Evolutionary conservation across 2,113 vertebrate genomes (phyloP).

Genomic region (Scalopus aquaticus): DNA sequence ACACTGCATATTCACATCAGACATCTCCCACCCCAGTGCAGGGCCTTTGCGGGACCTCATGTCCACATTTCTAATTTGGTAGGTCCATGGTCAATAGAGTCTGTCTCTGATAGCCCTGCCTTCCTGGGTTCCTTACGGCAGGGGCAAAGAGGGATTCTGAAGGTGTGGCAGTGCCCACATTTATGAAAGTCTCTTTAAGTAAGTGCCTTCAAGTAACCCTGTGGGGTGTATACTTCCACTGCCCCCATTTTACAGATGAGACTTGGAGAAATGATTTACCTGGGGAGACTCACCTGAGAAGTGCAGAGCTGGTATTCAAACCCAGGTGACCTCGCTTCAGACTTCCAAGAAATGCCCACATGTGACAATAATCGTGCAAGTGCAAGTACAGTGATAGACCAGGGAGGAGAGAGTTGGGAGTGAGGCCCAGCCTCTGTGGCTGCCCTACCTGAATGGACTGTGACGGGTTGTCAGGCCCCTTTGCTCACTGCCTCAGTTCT

Average conservation of each 20-base stretch:
- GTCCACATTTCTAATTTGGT: too few relatives aligned
- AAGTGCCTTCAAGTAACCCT: neutral
- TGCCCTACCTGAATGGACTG: neutral
- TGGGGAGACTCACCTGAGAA: neutral
- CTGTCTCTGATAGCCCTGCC: neutral
- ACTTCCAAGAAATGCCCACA: neutral
- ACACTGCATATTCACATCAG: neutral
- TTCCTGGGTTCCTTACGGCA: neutral
- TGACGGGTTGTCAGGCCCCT: neutral
- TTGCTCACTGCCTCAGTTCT: neutral
- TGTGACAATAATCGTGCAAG: neutral
- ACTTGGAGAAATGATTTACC: neutral
- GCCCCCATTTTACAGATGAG: slow-evolving; percentile 6
- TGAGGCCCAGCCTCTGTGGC: neutral
- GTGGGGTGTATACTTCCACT: neutral
- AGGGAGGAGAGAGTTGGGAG: neutral
- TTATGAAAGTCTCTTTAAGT: neutral
- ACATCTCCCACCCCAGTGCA: neutral
- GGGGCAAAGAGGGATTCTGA: neutral
- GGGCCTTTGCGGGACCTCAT: neutral
- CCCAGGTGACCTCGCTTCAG: neutral
- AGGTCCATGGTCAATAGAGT: too few relatives aligned
- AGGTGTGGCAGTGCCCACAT: neutral
- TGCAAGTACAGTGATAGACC: neutral
- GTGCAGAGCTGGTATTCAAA: neutral